Base-by-base conservation (phyloP, 2,113 vertebrate species). In the Urocolius indicus region DNA sequence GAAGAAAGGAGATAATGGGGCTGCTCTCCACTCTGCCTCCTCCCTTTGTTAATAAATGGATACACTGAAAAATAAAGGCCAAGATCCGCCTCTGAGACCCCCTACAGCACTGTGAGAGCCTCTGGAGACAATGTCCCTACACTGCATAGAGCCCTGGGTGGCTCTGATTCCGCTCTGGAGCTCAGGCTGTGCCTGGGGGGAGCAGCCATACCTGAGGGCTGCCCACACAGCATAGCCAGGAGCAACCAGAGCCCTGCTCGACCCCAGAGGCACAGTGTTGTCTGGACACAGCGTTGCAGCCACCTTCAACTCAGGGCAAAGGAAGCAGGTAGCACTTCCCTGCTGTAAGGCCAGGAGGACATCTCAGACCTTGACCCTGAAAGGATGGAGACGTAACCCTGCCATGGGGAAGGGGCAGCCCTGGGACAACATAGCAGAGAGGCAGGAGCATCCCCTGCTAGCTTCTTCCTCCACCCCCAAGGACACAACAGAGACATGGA, bases 61-160 rank as follows among this genome's bases (percentile, higher is more conserved):
- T 9, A 5, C 17, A 38, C 38, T 6, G 18, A 8, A 65, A 34
- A 18, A 21, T 1, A 12, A 52, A 77, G 68, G 13, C 26, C 48
- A 22, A 63, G 8, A 7, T 55, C 30, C 30, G 52, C 22, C 41
- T 83, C 67, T 12, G 8, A 19, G 48, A 19, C 7, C 16, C 16
- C 10, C 3, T 0, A 26, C 38, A 75, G 22, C 0, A 2, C 6
- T 5, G 23, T 0, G 21, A 15, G 1, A 80, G n/a, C 18, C n/a
- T 43, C 32, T 7, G 34, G n/a, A 74, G 16, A 5, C 30, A 32
- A 82, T 5, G 6, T 46, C 34, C 34, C 34, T n/a, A 4, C 2
- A 3, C 10, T 1, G 2, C 4, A 3, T 1, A 32, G 34, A 73
- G 65, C 13, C 36, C 18, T 49, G 1, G 0, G 1, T 12, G 57